Conservation (phyloP, 2,888 invertebrate genomes). For the Leucoma salicis region DNA sequence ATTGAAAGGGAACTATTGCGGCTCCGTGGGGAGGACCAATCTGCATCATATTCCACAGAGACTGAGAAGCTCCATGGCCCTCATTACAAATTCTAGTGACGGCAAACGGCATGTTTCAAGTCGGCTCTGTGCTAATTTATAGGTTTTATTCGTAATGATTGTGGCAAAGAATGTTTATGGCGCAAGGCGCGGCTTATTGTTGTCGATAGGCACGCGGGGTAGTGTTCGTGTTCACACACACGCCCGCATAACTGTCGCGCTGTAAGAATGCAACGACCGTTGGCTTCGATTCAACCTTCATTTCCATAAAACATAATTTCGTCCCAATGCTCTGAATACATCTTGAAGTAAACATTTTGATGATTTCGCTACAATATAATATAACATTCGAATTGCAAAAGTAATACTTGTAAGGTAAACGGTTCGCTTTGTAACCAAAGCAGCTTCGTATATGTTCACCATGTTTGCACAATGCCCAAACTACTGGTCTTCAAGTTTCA, state of each 20-base stretch:
- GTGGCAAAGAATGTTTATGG: conserved; percentile 78
- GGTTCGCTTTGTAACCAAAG: conserved; percentile 27
- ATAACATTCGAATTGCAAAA: conserved; percentile 47
- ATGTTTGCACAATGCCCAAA: conserved; percentile 27
- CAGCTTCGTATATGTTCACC: conserved; percentile 20
- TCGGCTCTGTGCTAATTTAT: conserved; percentile 73
- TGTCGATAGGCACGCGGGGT: conserved; percentile 61
- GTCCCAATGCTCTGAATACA: conserved; percentile 58
- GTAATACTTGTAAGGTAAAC: conserved; percentile 45
- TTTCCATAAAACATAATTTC: conserved; percentile 77
- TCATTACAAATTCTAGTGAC: conserved; percentile 61
- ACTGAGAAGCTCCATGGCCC: background rate
- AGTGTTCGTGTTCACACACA: conserved; percentile 57
- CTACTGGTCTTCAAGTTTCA: conserved; percentile 6
- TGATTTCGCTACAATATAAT: conserved; percentile 31
- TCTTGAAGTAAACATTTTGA: conserved; percentile 55
- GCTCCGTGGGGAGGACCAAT: background rate
- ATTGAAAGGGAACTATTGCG: background rate
- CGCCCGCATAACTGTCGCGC: conserved; percentile 68
- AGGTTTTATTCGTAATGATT: conserved; percentile 77
- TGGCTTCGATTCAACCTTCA: conserved; percentile 73
- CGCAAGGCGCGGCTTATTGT: conserved; percentile 77
- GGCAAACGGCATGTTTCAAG: conserved; percentile 52
- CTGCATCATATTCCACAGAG: background rate
- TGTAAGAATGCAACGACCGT: conserved; percentile 61